Evolutionary conservation across 2,797 vertebrate genomes (phyloP), one percentile per base, ranked within the genome.

Genomic region (Cercopithecus hamlyni): DNA sequence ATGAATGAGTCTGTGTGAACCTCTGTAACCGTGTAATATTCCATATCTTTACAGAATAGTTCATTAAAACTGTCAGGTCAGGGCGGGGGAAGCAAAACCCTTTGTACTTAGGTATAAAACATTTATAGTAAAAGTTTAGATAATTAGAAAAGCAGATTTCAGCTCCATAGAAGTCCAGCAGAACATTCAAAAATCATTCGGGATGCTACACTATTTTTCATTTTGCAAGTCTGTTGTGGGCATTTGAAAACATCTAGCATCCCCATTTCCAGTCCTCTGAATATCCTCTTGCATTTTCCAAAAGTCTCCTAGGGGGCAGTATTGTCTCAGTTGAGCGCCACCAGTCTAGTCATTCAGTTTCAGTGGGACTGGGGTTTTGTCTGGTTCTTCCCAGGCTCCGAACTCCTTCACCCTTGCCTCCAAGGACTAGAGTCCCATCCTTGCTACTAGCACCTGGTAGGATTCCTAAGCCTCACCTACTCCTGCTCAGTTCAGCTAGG

Each of bases 241-340:
- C 43, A 43, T 73, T 30, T 27, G 76, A 48, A 13, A 70, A 82
- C 33, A 43, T 33, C 14, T 7, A 82, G 41, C 43, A 64, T 41
- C 22, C 48, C 41, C 39, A 3, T 93, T 95, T 92, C 43, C 22
- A 12, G 48, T 52, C 73, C 27, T 50, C 72, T 82, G 82, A 97
- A 84, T 57, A n/a, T 86, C 75, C 48, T 90, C 61, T 43, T 19
- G 22, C 61, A 77, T 75, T 96, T 97, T 75, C 88, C 70, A 64
- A 67, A 91, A 43, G 4, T 89, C 96, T 97, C 61, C 89, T 93
- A 97, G 96, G 94, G 93, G 95, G 97, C 91, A 97, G 89, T 96
- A 94, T 97, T 96, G 82, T 76, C 76, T 93, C 93, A 96, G n/a
- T 93, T 94, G 91, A 76, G 2, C 92, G 39, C 43, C 72, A 52